phyloP scores from a whole-genome alignment of 2,113 vertebrate genomes.

The Falcunculus frontatus region DNA sequence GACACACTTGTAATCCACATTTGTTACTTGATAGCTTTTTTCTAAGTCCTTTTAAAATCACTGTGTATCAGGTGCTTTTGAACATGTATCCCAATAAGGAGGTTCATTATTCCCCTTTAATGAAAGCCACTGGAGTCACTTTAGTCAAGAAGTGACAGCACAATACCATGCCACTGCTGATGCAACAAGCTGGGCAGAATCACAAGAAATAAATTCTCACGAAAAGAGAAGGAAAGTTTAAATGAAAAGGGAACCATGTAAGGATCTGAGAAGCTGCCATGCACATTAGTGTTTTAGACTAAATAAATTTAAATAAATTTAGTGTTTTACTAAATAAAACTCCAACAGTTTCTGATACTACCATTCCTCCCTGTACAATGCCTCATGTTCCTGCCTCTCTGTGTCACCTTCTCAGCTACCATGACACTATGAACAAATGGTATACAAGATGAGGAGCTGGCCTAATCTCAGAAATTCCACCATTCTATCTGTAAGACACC shows the following conservation, averaged over 20 bases:
- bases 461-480: neutral
- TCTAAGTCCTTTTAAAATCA: neutral
- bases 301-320: too few species aligned
- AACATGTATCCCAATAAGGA: fast-evolving
- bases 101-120: neutral
- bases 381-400: neutral
- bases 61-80: fast-evolving
- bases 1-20: neutral
- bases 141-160: neutral
- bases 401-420: neutral
- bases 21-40: neutral
- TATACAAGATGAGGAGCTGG: neutral
- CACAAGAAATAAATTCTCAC: neutral
- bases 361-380: neutral
- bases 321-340: neutral
- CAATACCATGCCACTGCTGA: neutral
- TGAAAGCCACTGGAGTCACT: neutral
- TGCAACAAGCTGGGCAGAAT: neutral
- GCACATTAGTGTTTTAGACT: neutral
- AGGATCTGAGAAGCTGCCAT: neutral
- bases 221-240: neutral
- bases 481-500: neutral
- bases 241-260: neutral
- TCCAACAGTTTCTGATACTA: neutral
- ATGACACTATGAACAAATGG: fast-evolving